Evolutionary conservation across 1,140 invertebrate genomes (phyloP), one percentile per base, ranked within the genome.

Genomic region (Yoshiicerus persimilis): DNA sequence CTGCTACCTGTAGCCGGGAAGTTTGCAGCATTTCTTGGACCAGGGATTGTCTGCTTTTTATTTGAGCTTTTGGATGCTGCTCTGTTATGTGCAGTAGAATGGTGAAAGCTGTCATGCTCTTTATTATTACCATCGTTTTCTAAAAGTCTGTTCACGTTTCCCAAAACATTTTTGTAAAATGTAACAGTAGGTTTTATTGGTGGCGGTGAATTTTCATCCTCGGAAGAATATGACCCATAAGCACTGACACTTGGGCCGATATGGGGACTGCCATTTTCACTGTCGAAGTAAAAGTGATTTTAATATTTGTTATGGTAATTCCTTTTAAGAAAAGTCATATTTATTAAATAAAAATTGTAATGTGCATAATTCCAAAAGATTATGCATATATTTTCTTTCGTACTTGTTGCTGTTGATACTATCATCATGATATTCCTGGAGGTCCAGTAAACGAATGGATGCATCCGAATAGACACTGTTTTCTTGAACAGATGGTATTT

Each of bases 101-200:
- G 39, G 23, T 27, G 38, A 16, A 36, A 62, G 66, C 20, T 87
- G 20, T 39, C 30, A 27, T 16, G 66, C 5, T 47, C 87, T 64
- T 39, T 11, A 1, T 70, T 27, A 23, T 41, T 39, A 9, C 64
- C 39, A 64, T 90, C 89, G n/a, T 80, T 80, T 23, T 80, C 75
- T 30, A 90, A 70, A 23, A 90, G 39, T 86, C 66, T 1, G 83
- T 91, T 91, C 4, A 90, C 90, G 62, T 88, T 89, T 16, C 89
- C 88, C n/a, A 90, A 27, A 41, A 90, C 86, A 84, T 89, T 90
- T 27, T 80, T 32, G 47, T 91, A 91, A 70, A 87, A 91, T 0
- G 88, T 91, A 23, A 62, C 64, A 3, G 90, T 89, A 2, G 90
- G 90, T 39, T 86, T 84, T 27, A 25, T 39, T 6, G 11, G 32